Base-by-base conservation (phyloP, 2,888 invertebrate species). In the Caenorhabditis sp. region DNA sequence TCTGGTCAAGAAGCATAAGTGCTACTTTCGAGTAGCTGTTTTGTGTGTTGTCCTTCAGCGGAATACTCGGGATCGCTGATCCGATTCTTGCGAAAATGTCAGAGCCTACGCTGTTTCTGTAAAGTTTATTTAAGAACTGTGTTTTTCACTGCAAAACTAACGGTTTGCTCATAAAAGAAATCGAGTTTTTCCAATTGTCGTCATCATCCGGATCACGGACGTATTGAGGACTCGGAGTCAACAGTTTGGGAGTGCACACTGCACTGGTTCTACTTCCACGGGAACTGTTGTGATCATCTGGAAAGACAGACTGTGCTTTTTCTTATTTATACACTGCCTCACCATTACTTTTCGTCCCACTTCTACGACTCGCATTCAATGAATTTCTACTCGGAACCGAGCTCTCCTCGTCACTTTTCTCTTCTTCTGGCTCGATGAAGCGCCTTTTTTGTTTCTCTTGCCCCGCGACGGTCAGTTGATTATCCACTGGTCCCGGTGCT, bases 1-100 rank as follows among this genome's bases (percentile, higher is more conserved):
- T 80, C 5, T 55, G 47, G 0, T 13, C 35, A 0, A 80, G 24
- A 47, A 80, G 24, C 62, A 64, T 62, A 8, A 60, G 26, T 4
- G 80, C 80, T 8, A 80, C 69, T 32, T 74, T 58, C 32, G 80
- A 74, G n/a, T 80, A 80, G 11, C 64, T 58, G 22, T 74, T 64
- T 15, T 60, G 51, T 3, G 80, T 37, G 24, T 68, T 50, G 32
- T 80, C 80, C 26, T 50, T 24, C 20, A 80, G 24, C 11, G 80
- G 60, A n/a, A 80, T 40, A 4, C 50, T 11, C 6, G 68, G 58
- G 20, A 80, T 69, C 8, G 74, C 62, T 15, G 71, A 67, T 8
- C 69, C 74, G 20, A 80, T 50, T 2, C 80, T 40, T 5, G 62
- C 32, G 2, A 74, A 24, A n/a, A 80, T 53, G 4, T n/a, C 58